Base-by-base conservation (phyloP, 2,113 vertebrate species). In the Chelonoidis abingdonii region DNA sequence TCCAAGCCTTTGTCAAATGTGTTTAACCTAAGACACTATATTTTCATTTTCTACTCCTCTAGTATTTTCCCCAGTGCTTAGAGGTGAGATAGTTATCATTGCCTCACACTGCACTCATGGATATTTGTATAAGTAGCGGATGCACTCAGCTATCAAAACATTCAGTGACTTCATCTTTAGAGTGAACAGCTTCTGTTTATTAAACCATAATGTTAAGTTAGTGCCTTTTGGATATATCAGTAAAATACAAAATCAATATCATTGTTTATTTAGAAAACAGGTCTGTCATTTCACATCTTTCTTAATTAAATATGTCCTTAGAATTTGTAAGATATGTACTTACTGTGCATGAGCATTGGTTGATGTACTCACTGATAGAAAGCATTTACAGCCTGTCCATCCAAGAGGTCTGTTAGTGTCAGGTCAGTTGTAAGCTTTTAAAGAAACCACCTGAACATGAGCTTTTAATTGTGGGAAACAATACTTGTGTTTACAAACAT, bases 291-390 rank as follows among this genome's bases (percentile, higher is more conserved):
- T 24, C 6, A 83, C 16, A 3, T 29, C 31, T 8, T 27, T 41
- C 57, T n/a, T 69, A n/a, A 69, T 38, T 21, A 69, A 38, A 38
- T 38, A n/a, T 69, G 65, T 35, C 35, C 65, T 69, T 69, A 69
- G 16, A 38, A 22, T 62, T 13, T 44, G 0, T 2, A 2, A 2
- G 3, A 10, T 52, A 6, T 17, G 22, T 62, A 41, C 6, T 0
- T 11, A 11, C 75, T 79, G 25, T 72, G 5, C 31, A 0, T 5
- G 38, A 91, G 56, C 13, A 38, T 14, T 82, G 13, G 12, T 41
- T 38, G 6, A 56, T 6, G 10, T 54, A 16, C 50, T 52, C 76
- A 47, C 8, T 72, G 17, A 24, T 52, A 8, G 62, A 29, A 49
- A 90, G 24, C 81, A 80, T 27, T 1, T 35, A 1, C 0, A 19